Evolutionary conservation across 2,113 vertebrate species (phyloP).

Genomic region (Notothenia coriiceps): DNA sequence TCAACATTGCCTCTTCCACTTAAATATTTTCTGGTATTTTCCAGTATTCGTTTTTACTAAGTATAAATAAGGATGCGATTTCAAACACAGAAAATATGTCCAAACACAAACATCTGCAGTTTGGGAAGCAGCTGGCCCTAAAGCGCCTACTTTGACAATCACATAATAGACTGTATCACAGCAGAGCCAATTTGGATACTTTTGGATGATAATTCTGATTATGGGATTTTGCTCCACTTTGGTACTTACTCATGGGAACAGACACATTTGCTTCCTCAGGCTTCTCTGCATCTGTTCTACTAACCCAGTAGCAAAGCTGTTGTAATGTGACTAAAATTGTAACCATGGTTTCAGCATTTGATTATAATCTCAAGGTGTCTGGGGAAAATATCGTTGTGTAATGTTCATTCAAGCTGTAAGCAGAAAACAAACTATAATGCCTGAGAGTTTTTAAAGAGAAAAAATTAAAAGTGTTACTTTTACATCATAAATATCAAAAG

Average conservation of each 20-base stretch:
- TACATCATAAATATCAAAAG: not conserved
- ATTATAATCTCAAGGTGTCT: not conserved
- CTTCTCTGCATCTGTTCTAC: conserved; percentile 12
- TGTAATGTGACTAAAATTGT: not conserved
- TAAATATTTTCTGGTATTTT: too few species aligned
- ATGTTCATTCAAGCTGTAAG: not conserved
- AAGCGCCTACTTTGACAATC: not conserved
- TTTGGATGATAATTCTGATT: not conserved
- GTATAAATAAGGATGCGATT: not conserved
- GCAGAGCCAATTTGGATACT: not conserved
- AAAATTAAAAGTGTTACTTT: not conserved
- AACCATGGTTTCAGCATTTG: not conserved
- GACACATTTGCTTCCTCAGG: conserved; percentile 3
- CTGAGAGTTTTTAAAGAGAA: not conserved
- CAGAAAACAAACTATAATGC: not conserved
- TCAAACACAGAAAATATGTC: not conserved
- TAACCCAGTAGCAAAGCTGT: too few species aligned
- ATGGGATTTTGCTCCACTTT: not conserved
- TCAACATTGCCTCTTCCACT: not conserved
- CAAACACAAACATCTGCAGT: not conserved
- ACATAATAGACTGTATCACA: conserved; percentile 6
- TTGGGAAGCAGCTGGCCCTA: not conserved
- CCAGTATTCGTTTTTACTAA: not conserved
- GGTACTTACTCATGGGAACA: conserved; percentile 7
- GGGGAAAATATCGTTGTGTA: too few species aligned